Base-by-base conservation (phyloP, 2,888 invertebrate genomes). In the Cantharis rustica region DNA sequence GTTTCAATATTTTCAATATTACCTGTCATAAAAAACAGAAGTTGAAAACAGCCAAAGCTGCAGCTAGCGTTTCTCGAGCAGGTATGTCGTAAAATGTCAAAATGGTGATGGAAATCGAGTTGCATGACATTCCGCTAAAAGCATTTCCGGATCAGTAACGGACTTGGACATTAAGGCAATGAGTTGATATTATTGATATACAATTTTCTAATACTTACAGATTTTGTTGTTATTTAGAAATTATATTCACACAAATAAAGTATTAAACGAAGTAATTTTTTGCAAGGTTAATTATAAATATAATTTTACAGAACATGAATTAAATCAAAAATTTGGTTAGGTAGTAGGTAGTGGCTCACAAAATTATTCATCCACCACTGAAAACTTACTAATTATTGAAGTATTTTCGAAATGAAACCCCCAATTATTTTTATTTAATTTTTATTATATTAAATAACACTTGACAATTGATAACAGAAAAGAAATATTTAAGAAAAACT, bases 61-160 rank as follows among this genome's bases (percentile, higher is more conserved):
- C 23, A 23, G 23, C 74, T 73, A 71, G 75, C 23, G 61, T 76
- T 79, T 76, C 79, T 80, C 76, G 77, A 77, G 79, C 84, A 84
- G 83, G 84, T 84, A 83, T 79, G 80, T 83, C 84, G 85, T 86
- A 86, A 86, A 86, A 85, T 82, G 85, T 85, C 86, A 85, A 85
- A 86, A 85, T 82, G 84, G 79, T 85, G 85, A 85, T 85, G 85
- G 86, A 85, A 85, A 85, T 85, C 83, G 83, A 83, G 80, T 81
- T 83, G 83, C 84, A 86, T 85, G 85, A 86, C 86, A 86, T 86
- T 86, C 84, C 84, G 84, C 83, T 86, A 86, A 86, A 86, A 86
- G 86, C 86, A 85, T 86, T 86, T 86, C 85, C 84, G 84, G 85
- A 85, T 86, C 86, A 84, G 79, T 85, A 82, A 81, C 79, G 77